phyloP scores from a whole-genome alignment of 64 coral and sea anemone species.

The Catalaphyllia jardinei region DNA sequence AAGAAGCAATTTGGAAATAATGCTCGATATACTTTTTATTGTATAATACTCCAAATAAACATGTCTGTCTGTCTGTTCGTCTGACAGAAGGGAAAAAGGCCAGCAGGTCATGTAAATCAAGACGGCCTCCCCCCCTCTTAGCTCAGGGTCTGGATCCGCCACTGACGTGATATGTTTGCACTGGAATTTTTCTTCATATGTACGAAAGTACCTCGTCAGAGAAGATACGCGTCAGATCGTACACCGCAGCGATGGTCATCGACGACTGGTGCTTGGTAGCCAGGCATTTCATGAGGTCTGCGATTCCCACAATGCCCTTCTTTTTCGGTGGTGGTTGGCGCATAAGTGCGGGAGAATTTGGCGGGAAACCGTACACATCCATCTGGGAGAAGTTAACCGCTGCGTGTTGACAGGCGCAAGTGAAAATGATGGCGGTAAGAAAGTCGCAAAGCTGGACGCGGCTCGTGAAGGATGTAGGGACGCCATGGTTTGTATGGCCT shows the following conservation, averaged over 20 bases:
- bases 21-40: too few species aligned
- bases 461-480: slow-evolving; percentile 44
- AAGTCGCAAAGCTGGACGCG: slow-evolving; percentile 50
- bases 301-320: slow-evolving; percentile 59
- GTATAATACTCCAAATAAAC: too few species aligned
- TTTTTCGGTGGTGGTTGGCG: slow-evolving; percentile 78
- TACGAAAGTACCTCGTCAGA: slow-evolving; percentile 70
- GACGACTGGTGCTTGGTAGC: slow-evolving; percentile 68
- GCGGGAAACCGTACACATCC: slow-evolving; percentile 77
- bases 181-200: too few species aligned
- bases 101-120: too few species aligned
- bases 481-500: slow-evolving; percentile 73
- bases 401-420: slow-evolving; percentile 79
- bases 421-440: slow-evolving; percentile 72
- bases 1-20: too few species aligned
- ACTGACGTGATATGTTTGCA: too few species aligned
- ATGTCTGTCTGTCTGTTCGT: too few species aligned
- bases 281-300: slow-evolving; percentile 65
- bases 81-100: too few species aligned
- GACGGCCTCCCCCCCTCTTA: too few species aligned
- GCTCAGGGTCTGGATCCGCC: too few species aligned
- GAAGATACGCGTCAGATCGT: slow-evolving; percentile 61
- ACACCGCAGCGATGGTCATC: slow-evolving; percentile 74
- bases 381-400: slow-evolving; percentile 89
- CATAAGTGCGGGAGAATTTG: slow-evolving; percentile 78